phyloP scores from a whole-genome alignment of 2,888 invertebrate species.

The Drosophila picticornis region DNA sequence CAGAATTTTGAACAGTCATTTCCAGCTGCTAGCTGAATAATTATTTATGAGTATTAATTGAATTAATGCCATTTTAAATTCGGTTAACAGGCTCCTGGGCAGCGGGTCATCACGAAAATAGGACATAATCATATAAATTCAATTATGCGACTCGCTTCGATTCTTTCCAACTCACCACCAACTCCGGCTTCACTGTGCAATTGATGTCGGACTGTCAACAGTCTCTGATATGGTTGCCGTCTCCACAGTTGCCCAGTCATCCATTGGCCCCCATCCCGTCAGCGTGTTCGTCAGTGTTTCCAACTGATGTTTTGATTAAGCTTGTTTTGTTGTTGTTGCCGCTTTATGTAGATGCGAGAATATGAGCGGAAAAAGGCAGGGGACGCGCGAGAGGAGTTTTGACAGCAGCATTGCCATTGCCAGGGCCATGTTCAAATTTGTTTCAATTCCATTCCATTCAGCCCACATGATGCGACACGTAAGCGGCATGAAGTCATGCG shows the following conservation, averaged over 20 bases:
- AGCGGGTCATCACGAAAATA: neutral
- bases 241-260: neutral
- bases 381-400: conserved; percentile 7
- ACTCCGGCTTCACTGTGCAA: conserved; percentile 49
- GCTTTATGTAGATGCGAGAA: conserved; percentile 66
- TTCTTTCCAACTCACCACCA: neutral
- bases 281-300: conserved; percentile 45
- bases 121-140: conserved; percentile 3
- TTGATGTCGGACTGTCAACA: conserved; percentile 61
- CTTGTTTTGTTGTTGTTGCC: conserved; percentile 33
- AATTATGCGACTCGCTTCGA: conserved; percentile 7
- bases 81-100: neutral
- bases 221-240: conserved; percentile 25
- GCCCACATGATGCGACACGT: conserved; percentile 67
- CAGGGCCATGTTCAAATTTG: conserved; percentile 75
- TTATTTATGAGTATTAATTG: neutral
- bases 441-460: conserved; percentile 69
- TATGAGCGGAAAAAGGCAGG: conserved; percentile 14
- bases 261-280: conserved; percentile 10
- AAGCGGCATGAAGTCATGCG: conserved; percentile 78
- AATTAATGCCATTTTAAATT: neutral
- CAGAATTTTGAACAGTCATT: neutral
- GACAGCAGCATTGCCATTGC: conserved; percentile 43
- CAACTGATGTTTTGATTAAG: conserved; percentile 61
- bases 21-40: neutral